Base-by-base conservation (phyloP, 2,888 invertebrate genomes). In the Agrotis exclamationis region DNA sequence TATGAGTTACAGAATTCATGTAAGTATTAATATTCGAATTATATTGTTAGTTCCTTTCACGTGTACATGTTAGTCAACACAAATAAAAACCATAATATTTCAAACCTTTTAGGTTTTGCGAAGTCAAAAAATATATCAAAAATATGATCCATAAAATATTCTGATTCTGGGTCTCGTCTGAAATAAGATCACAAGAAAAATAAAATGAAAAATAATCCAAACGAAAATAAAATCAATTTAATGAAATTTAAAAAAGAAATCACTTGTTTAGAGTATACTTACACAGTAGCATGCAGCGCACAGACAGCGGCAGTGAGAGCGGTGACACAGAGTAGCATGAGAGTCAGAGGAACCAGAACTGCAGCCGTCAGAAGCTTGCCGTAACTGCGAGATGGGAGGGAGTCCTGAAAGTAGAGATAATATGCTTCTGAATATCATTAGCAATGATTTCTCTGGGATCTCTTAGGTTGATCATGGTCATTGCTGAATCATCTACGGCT, bases 51-150 rank as follows among this genome's bases (percentile, higher is more conserved):
- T 56, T 33, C 33, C 3, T 33, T 33, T 33, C 6, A n/a, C 13
- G 11, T n/a, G 22, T 16, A 33, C 11, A 47, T 39, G 24, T 63
- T 57, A 79, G 51, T 63, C 16, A 72, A 39, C 28, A 70, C 47
- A 59, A 20, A 45, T 16, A 53, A 65, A 33, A 57, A 7, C 13
- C 44, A 28, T 48, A 62, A 56, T 22, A 51, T 24, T 3, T 63
- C 76, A 6, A 74, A 66, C 68, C 69, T 68, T 78, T 88, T 85
- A 22, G 73, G 53, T 73, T 88, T 88, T 85, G 89, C 92, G 91
- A 96, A 96, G 89, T 98, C 97, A 89, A 97, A 97, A 93, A 97
- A 98, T 89, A 97, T 96, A 90, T 97, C 97, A 96, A 97, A 98
- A 88, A 98, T 96, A 88, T 97, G 97, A 82, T 97, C 94, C 92